Evolutionary conservation across 2,888 invertebrate genomes (phyloP).

Genomic region (Lycocerus yunnanus): DNA sequence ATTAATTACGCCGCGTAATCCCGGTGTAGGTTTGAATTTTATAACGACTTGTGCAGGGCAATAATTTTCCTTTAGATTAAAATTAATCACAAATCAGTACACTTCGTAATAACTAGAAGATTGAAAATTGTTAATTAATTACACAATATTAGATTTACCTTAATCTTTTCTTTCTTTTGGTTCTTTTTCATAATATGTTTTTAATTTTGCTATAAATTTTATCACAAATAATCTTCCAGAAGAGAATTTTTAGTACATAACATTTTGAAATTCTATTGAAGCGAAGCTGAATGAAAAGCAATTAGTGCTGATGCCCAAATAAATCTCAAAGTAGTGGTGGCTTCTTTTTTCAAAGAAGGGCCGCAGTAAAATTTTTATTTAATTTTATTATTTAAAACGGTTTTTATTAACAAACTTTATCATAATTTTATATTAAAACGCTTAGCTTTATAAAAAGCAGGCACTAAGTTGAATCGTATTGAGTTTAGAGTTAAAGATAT

Average conservation of each 20-base stretch:
- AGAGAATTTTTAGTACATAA: neutral
- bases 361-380: neutral
- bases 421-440: neutral
- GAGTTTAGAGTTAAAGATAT: neutral
- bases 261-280: neutral
- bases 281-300: neutral
- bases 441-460: neutral
- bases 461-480: neutral
- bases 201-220: neutral
- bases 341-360: neutral
- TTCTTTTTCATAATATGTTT: neutral
- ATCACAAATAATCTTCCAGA: neutral
- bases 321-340: neutral
- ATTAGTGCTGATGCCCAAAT: neutral
- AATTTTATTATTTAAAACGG: neutral
- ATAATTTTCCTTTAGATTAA: constrained; percentile 1
- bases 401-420: neutral
- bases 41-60: neutral
- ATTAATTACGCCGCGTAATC: neutral
- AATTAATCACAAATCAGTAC: neutral
- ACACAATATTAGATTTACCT: neutral
- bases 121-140: neutral
- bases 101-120: neutral
- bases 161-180: neutral
- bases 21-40: neutral